These are phyloP conservation scores for Colistium nudipinnis DNA, from an alignment of 2,113 vertebrate species.

Conservation along the genomic window DNA sequence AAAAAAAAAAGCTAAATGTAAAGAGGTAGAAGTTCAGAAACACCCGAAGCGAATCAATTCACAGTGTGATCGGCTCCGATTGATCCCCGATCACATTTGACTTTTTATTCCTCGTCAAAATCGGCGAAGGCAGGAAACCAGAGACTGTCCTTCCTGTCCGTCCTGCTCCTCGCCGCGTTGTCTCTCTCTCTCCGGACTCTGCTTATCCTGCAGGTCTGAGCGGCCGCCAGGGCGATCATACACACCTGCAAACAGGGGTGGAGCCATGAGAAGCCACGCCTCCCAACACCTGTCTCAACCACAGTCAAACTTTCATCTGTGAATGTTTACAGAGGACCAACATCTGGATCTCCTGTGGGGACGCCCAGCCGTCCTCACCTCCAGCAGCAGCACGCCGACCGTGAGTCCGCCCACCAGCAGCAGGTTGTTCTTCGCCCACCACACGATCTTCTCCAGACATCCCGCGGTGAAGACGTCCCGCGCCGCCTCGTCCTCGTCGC, in stretches of 20 bases:
- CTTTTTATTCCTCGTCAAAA: conserved; percentile 42
- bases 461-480: conserved; percentile 53
- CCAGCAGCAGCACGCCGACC: conserved; percentile 59
- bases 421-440: conserved; percentile 67
- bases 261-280: neutral
- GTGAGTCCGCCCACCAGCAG: conserved; percentile 65
- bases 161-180: accelerated
- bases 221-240: conserved; percentile 61
- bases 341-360: too few relatives aligned
- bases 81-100: neutral
- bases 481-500: neutral
- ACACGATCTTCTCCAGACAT: conserved; percentile 64
- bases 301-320: too few relatives aligned
- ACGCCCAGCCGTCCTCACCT: conserved; percentile 58
- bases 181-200: conserved; percentile 9
- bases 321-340: too few relatives aligned
- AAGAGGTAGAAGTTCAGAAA: too few relatives aligned
- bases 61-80: too few relatives aligned
- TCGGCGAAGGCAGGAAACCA: conserved; percentile 63
- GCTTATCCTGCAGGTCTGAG: conserved; percentile 65
- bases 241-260: conserved; percentile 46
- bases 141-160: conserved; percentile 47
- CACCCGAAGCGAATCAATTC: too few relatives aligned
- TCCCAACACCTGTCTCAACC: too few relatives aligned
- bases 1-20: too few relatives aligned